Conservation (phyloP, 1,140 invertebrate species). For the Choristoneura fumiferana region DNA sequence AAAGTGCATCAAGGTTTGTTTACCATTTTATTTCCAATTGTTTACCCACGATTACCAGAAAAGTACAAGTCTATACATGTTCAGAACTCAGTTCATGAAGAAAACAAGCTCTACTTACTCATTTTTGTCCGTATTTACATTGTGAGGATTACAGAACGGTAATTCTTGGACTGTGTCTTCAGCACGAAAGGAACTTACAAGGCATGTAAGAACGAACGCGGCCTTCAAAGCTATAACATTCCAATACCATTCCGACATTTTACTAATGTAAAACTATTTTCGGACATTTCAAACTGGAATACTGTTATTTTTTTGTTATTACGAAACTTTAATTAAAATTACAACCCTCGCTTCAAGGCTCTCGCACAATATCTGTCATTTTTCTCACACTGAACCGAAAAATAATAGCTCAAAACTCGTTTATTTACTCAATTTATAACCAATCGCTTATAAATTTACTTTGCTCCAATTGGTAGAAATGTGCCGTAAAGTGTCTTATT, state of each 20-base stretch:
- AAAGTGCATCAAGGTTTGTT: neutral
- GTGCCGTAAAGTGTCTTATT: too few relatives aligned
- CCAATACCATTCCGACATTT: slow-evolving; percentile 72
- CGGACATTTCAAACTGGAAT: slow-evolving; percentile 58
- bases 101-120: slow-evolving; percentile 46
- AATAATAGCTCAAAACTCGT: neutral
- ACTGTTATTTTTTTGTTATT: slow-evolving; percentile 45
- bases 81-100: neutral
- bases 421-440: neutral
- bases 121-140: slow-evolving; percentile 36
- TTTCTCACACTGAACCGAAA: neutral
- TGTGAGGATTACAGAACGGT: slow-evolving; percentile 64
- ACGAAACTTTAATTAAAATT: slow-evolving; percentile 47
- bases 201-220: slow-evolving; percentile 56
- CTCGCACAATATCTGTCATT: neutral
- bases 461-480: neutral
- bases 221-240: slow-evolving; percentile 57
- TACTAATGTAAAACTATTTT: slow-evolving; percentile 60
- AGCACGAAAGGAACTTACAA: slow-evolving; percentile 56
- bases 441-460: neutral
- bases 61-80: neutral
- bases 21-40: neutral
- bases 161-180: slow-evolving; percentile 62
- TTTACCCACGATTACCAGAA: neutral
- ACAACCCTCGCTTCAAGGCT: slow-evolving; percentile 19